Evolutionary conservation across 2,113 vertebrate genomes (phyloP), one percentile per base, ranked within the genome.

Genomic region (Perccottus glenii): DNA sequence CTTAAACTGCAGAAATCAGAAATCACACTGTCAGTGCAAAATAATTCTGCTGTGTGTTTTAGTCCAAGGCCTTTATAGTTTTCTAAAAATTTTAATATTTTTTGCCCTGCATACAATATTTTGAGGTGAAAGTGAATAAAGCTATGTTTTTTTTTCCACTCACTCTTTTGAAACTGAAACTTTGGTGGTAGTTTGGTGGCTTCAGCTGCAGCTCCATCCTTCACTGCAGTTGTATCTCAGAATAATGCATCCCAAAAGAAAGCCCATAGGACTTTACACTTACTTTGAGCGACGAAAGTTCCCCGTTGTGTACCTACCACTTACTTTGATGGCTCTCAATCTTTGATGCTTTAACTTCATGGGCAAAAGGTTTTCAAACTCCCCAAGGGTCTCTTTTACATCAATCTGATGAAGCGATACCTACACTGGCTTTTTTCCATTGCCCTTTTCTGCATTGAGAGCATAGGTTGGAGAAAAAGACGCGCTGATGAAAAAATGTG

Each of bases 401-500:
- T 82, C 61, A 73, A 14, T 85, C 74, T 76, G 69, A 76, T 81
- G 51, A 77, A 68, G 77, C 16, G 14, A 72, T 70, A 70, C 69
- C 43, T 58, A n/a, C 15, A 59, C 73, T 69, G 49, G 61, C 64
- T 78, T 50, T 70, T 67, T 69, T 38, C 36, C 56, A 38, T 63
- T 59, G 57, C 50, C 66, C 65, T 76, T 59, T 62, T 77, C 48
- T 53, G 64, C 64, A 69, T 76, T 19, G 56, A 73, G 55, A 48
- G 71, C 65, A 62, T 64, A 46, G 5, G 66, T 63, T 16, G n/a
- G n/a, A 36, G 42, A 52, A 49, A 48, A 69, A 74, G 70, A 80
- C 64, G 82, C 82, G 87, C 75, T 81, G 75, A 81, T 80, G 63
- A 65, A 73, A 87, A 78, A 85, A 42, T 80, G 43, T 69, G 61